A percentile compares a stretch with the other conserved stretches of the same genome.
phyloP scores from a whole-genome alignment of 1,140 invertebrate species.

The Orius insidiosus region DNA sequence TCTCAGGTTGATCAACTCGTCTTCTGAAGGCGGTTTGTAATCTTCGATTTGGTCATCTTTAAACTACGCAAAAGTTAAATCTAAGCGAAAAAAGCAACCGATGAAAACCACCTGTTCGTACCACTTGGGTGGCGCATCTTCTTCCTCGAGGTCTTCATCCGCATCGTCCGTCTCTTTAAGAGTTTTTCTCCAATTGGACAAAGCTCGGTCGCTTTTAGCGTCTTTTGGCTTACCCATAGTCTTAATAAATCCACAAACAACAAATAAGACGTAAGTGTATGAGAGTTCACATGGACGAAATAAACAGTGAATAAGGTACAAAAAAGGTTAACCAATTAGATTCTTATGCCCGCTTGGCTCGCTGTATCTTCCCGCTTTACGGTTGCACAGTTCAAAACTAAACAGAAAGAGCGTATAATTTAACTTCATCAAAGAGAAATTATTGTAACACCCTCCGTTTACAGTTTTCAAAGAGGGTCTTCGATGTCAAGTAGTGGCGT shows the following conservation, averaged over 20 bases:
- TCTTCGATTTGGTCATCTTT: background rate
- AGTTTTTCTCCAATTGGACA: background rate
- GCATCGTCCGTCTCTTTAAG: background rate
- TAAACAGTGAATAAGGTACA: too few species aligned
- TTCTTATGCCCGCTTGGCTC: too few species aligned
- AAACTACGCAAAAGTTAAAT: too few species aligned
- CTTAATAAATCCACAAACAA: background rate
- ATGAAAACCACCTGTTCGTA: slow-evolving; percentile 5
- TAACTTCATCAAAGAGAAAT: too few species aligned
- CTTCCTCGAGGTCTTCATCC: background rate
- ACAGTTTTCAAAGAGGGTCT: too few species aligned
- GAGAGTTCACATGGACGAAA: background rate
- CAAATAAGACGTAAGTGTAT: too few species aligned
- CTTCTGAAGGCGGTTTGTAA: background rate
- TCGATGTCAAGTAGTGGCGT: too few species aligned
- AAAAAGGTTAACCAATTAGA: too few species aligned
- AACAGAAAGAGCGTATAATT: too few species aligned
- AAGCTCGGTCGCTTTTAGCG: background rate
- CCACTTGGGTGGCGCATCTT: slow-evolving; percentile 3
- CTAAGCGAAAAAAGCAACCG: background rate
- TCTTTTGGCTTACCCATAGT: slow-evolving; percentile 2
- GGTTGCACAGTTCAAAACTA: too few species aligned
- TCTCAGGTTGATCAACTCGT: slow-evolving; percentile 3
- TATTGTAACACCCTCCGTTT: too few species aligned
- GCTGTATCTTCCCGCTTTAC: too few species aligned